Evolutionary conservation across 2,113 vertebrate genomes (phyloP).

Genomic region (Ophiodon elongatus): DNA sequence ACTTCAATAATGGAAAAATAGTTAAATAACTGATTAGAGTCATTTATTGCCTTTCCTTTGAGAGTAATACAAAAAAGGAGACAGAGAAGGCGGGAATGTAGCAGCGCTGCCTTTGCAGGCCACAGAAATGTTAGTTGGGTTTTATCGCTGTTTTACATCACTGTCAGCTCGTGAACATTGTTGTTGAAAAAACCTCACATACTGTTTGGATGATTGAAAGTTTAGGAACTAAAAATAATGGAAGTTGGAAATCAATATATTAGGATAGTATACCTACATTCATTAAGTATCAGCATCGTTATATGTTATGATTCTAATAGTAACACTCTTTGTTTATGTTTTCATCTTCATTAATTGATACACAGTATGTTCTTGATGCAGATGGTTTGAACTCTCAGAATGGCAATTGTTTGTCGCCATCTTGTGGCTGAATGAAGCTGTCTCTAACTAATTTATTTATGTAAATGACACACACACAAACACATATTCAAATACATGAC

Average conservation of each 20-base stretch:
- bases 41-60: conserved; percentile 45
- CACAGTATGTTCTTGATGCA: neutral
- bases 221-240: conserved; percentile 1
- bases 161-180: conserved; percentile 56
- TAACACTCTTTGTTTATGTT: neutral
- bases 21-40: conserved; percentile 48
- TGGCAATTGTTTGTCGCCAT: conserved; percentile 62
- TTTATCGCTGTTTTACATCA: conserved; percentile 70
- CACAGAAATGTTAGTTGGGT: conserved; percentile 58
- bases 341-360: neutral
- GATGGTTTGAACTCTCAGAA: neutral
- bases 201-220: conserved; percentile 30
- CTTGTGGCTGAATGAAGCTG: conserved; percentile 63
- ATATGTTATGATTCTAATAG: neutral
- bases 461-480: neutral
- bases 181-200: conserved; percentile 44
- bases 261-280: neutral
- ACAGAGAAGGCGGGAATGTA: conserved; percentile 27
- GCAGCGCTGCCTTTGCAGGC: conserved; percentile 35
- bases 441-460: neutral
- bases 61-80: conserved; percentile 13
- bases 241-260: neutral
- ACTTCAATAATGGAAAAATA: conserved; percentile 31
- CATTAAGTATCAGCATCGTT: neutral
- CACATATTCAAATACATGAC: neutral